phyloP scores from a whole-genome alignment of 64 coral and sea anemone species.

The Hydrozoanthus tunicans region DNA sequence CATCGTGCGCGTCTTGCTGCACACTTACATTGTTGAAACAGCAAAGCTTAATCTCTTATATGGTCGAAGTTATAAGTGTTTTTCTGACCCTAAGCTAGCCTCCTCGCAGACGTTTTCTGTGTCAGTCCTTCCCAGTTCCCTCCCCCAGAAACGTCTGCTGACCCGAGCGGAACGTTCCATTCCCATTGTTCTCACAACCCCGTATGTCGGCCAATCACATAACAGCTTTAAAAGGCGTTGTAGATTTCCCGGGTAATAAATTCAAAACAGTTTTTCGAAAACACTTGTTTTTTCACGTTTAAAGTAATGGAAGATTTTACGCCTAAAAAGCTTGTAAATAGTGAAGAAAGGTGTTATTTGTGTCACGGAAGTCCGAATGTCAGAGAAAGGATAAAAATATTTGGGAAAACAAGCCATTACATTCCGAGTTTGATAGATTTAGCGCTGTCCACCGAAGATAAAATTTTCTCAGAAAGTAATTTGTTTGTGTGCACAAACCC shows the following conservation, averaged over 20 bases:
- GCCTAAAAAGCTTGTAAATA: slow-evolving; percentile 26
- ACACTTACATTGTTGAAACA: no score
- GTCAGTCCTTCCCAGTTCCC: slow-evolving; percentile 12
- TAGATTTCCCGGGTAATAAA: neutral
- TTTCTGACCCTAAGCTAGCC: neutral
- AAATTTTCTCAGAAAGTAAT: slow-evolving; percentile 12
- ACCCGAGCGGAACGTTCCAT: slow-evolving; percentile 39
- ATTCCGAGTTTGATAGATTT: neutral
- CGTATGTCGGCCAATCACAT: slow-evolving; percentile 3
- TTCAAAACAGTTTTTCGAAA: slow-evolving; percentile 12
- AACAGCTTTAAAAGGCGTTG: slow-evolving; percentile 17
- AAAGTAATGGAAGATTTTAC: neutral
- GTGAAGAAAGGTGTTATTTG: neutral
- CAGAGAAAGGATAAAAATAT: slow-evolving; percentile 28
- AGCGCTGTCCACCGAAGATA: neutral
- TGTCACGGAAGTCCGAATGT: neutral
- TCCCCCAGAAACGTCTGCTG: neutral
- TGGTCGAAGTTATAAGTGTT: no score
- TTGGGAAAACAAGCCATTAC: neutral
- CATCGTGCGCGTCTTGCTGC: no score
- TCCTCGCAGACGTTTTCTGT: neutral
- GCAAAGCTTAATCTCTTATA: no score
- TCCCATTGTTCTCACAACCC: slow-evolving; percentile 8
- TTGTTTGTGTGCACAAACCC: slow-evolving; percentile 16
- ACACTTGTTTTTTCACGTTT: neutral